phyloP scores from a whole-genome alignment of 1,140 invertebrate genomes.

The Brachystomella parvula region DNA sequence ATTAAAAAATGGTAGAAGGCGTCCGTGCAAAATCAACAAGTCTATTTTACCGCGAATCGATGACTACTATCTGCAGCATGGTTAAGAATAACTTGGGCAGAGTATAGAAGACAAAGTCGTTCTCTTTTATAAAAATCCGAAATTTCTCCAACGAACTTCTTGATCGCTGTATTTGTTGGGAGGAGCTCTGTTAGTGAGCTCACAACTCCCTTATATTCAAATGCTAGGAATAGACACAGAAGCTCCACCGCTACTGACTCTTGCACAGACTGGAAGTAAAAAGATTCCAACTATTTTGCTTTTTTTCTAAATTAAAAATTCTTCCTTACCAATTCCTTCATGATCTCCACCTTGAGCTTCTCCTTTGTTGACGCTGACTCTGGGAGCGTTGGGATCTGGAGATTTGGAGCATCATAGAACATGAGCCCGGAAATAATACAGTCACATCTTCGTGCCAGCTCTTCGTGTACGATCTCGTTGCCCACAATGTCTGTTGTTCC shows the following conservation, averaged over 20 bases:
- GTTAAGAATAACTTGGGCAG: conserved; percentile 25
- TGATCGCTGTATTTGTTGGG: conserved; percentile 5
- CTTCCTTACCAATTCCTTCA: conserved; percentile 18
- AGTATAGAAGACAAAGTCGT: conserved; percentile 26
- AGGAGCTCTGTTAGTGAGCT: conserved; percentile 20
- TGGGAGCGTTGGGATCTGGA: not conserved
- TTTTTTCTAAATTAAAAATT: conserved; percentile 1
- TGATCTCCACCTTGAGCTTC: conserved; percentile 12
- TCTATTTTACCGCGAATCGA: conserved; percentile 22
- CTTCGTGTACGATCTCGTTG: conserved; percentile 29
- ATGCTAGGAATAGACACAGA: conserved; percentile 26
- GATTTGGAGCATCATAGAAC: not conserved
- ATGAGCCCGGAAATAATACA: conserved; percentile 14
- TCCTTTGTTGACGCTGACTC: conserved; percentile 9
- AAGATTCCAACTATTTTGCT: not conserved
- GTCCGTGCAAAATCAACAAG: not conserved
- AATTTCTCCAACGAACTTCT: conserved; percentile 14
- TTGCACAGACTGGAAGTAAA: conserved; percentile 20
- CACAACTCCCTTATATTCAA: conserved; percentile 30
- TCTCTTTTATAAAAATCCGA: conserved; percentile 22
- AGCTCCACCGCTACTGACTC: conserved; percentile 20
- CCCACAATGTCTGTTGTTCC: conserved; percentile 18
- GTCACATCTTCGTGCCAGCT: conserved; percentile 21
- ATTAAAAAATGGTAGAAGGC: not conserved
- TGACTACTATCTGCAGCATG: conserved; percentile 11